Percentiles rank a stretch among this genome's conserved stretches.
Evolutionary conservation across 2,888 invertebrate genomes (phyloP).

Genomic region (Physocephala rufipes): DNA sequence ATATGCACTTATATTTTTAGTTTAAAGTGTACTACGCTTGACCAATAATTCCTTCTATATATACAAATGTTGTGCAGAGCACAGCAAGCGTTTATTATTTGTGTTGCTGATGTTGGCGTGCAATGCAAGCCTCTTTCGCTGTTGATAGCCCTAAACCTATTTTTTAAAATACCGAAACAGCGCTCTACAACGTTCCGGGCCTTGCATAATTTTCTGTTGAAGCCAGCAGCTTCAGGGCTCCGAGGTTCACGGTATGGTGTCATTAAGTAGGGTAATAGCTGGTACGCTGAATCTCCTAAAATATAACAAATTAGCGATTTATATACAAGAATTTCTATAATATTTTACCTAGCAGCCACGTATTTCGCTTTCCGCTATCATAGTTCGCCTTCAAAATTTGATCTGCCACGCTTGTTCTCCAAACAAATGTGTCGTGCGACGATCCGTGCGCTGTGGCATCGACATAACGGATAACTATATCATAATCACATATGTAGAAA

Average conservation of each 20-base stretch:
- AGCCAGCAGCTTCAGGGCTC: background rate
- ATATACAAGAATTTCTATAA: background rate
- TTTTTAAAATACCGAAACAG: too few relatives aligned
- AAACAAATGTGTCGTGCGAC: constrained; percentile 6
- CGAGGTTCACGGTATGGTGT: background rate
- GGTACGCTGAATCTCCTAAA: background rate
- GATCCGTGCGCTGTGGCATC: too few relatives aligned
- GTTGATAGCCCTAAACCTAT: background rate
- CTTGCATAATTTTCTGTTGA: background rate
- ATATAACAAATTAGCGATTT: background rate
- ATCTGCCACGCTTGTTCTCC: background rate
- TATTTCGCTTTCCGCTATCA: background rate
- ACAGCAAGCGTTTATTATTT: too few relatives aligned
- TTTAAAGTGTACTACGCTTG: too few relatives aligned
- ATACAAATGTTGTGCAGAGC: too few relatives aligned
- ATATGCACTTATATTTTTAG: too few relatives aligned
- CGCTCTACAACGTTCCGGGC: background rate
- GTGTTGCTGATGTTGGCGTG: background rate
- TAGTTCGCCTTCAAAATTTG: background rate
- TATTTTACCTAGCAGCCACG: background rate
- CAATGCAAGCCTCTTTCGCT: background rate
- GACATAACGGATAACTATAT: too few relatives aligned
- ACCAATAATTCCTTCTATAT: too few relatives aligned
- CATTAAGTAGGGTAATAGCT: background rate
- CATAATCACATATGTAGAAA: too few relatives aligned